Evolutionary conservation across 2,888 invertebrate species (phyloP).

Genomic region (Zygaena filipendulae): DNA sequence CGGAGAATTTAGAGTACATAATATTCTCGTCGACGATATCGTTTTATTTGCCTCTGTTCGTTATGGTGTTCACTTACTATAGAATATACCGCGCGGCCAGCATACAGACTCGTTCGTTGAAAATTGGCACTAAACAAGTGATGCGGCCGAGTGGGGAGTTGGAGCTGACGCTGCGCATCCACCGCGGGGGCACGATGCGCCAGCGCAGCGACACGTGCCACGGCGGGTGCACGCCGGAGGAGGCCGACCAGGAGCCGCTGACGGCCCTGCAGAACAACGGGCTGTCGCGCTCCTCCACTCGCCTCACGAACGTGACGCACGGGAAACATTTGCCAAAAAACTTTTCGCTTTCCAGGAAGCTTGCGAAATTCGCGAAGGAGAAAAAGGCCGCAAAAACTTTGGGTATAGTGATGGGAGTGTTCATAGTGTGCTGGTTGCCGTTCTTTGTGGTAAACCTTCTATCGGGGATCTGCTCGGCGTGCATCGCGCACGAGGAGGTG

Average conservation of each 20-base stretch:
- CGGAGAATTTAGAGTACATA: constrained; percentile 95
- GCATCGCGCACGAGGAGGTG: constrained; percentile 89
- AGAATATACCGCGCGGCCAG: constrained; percentile 95
- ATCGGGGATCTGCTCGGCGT: constrained; percentile 88
- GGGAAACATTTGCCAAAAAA: constrained; percentile 81
- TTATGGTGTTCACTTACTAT: constrained; percentile 99
- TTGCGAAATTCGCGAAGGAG: constrained; percentile 96
- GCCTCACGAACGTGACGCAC: constrained; percentile 70
- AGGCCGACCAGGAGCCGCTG: constrained; percentile 76
- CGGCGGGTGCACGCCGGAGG: constrained; percentile 74
- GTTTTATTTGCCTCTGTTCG: constrained; percentile 95
- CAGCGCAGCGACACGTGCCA: constrained; percentile 65
- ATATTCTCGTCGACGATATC: constrained; percentile 98
- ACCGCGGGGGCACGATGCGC: constrained; percentile 86
- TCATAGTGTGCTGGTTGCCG: constrained; percentile 97
- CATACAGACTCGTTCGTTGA: constrained; percentile 89
- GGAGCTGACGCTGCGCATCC: constrained; percentile 91
- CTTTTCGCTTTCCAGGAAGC: constrained; percentile 91
- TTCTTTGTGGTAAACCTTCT: constrained; percentile 96
- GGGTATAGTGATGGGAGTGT: constrained; percentile 97
- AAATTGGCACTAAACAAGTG: constrained; percentile 92
- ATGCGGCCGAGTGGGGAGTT: constrained; percentile 86
- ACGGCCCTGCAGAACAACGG: constrained; percentile 84
- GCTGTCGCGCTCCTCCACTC: constrained; percentile 75
- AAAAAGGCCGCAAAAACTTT: constrained; percentile 98